phyloP scores from a whole-genome alignment of 2,113 vertebrate species.

The Halcyon malimbica region DNA sequence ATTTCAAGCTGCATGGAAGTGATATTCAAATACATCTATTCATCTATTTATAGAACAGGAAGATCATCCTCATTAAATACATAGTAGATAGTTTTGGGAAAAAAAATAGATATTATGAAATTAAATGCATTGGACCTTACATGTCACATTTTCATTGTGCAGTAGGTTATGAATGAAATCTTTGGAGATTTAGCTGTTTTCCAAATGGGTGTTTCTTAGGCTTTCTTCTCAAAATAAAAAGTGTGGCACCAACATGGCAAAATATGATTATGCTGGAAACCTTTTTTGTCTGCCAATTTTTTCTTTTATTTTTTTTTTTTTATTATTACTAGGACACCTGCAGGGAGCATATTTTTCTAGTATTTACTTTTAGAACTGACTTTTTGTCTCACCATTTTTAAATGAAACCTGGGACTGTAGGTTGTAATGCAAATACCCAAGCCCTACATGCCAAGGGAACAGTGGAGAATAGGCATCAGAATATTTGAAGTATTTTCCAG shows the following conservation, averaged over 20 bases:
- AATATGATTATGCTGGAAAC: not conserved
- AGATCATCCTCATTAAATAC: not conserved
- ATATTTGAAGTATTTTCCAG: not conserved
- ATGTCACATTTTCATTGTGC: not conserved
- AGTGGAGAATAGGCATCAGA: not conserved
- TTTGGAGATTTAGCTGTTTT: not conserved
- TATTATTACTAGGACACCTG: not conserved
- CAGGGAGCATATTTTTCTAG: not conserved
- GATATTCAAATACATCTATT: not conserved
- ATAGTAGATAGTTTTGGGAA: not conserved
- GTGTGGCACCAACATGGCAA: not conserved
- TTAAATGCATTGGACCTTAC: not conserved
- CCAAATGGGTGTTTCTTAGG: not conserved
- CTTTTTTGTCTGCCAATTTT: not conserved
- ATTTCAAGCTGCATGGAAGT: not conserved
- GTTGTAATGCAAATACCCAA: not conserved
- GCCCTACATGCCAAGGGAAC: fast-evolving
- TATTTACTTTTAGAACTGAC: not conserved
- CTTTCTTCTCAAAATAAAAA: not conserved
- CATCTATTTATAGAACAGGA: not conserved
- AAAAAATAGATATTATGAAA: not conserved
- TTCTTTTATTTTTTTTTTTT: not conserved
- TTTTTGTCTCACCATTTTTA: not conserved
- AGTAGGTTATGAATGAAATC: not conserved
- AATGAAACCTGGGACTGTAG: not conserved